Conservation (phyloP, 2,888 invertebrate genomes). For the Eupithecia vulgata region DNA sequence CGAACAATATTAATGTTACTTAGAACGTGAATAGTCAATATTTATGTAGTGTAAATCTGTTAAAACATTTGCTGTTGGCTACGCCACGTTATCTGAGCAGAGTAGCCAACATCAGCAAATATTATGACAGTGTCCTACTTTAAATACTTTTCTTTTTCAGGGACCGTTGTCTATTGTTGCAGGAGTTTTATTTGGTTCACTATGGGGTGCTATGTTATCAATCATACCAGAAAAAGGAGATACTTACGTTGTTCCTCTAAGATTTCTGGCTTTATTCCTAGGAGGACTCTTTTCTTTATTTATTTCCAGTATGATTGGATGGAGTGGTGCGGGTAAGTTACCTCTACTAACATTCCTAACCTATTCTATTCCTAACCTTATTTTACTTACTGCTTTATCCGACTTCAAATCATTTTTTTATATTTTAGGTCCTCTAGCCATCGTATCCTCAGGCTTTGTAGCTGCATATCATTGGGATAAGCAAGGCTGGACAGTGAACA, state of each 20-base stretch:
- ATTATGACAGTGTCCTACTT: background rate
- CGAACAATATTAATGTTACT: background rate
- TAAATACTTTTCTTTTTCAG: conserved; percentile 50
- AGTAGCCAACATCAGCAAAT: background rate
- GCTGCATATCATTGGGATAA: conserved; percentile 88
- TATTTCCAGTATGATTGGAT: conserved; percentile 88
- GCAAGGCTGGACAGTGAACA: conserved; percentile 89
- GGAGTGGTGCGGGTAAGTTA: conserved; percentile 82
- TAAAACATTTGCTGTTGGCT: background rate
- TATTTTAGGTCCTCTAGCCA: conserved; percentile 86
- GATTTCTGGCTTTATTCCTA: conserved; percentile 88
- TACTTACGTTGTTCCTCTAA: conserved; percentile 86
- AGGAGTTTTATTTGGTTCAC: conserved; percentile 88
- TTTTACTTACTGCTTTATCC: background rate
- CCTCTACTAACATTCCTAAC: background rate
- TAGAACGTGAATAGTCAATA: background rate
- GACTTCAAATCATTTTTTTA: background rate
- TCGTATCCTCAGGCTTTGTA: conserved; percentile 89
- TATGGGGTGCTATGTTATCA: conserved; percentile 89
- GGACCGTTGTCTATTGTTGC: conserved; percentile 88
- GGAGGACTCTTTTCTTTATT: conserved; percentile 91
- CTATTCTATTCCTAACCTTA: background rate
- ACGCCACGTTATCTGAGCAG: background rate
- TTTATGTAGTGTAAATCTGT: background rate
- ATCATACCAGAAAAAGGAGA: conserved; percentile 89